phyloP scores from a whole-genome alignment of 2,797 vertebrate genomes.

The Propithecus perrieri region DNA sequence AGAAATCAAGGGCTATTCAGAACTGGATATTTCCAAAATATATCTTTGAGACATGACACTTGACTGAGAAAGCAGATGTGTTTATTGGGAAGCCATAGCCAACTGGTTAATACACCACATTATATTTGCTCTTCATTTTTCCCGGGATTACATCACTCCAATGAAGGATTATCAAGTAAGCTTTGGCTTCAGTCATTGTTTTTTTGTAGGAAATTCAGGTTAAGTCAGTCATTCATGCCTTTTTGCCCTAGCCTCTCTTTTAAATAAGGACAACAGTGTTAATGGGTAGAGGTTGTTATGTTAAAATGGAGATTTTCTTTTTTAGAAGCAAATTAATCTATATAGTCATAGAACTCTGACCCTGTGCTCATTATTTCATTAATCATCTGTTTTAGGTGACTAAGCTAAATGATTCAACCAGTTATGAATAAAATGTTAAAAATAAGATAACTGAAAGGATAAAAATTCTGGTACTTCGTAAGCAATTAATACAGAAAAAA shows the following conservation, averaged over 20 bases:
- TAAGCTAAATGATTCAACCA: neutral
- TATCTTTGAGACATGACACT: neutral
- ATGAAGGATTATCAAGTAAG: neutral
- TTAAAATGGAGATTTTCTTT: neutral
- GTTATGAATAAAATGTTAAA: neutral
- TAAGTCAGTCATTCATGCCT: neutral
- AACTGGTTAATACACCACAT: neutral
- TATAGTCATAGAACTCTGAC: neutral
- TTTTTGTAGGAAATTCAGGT: neutral
- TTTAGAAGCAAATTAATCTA: conserved; percentile 1
- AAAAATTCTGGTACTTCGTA: neutral
- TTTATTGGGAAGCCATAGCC: neutral
- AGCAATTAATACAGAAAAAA: neutral
- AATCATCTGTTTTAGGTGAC: neutral
- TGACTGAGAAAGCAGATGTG: neutral
- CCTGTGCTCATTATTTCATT: conserved; percentile 23
- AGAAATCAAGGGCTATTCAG: neutral
- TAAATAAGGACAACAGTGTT: neutral
- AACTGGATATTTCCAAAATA: neutral
- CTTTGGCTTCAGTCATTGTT: neutral
- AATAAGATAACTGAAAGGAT: neutral
- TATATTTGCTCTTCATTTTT: neutral
- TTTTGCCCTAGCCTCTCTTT: neutral
- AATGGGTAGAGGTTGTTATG: neutral
- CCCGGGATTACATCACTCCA: neutral